Evolutionary conservation across 2,797 vertebrate genomes (phyloP), one percentile per base, ranked within the genome.

Genomic region (Pygocentrus nattereri): DNA sequence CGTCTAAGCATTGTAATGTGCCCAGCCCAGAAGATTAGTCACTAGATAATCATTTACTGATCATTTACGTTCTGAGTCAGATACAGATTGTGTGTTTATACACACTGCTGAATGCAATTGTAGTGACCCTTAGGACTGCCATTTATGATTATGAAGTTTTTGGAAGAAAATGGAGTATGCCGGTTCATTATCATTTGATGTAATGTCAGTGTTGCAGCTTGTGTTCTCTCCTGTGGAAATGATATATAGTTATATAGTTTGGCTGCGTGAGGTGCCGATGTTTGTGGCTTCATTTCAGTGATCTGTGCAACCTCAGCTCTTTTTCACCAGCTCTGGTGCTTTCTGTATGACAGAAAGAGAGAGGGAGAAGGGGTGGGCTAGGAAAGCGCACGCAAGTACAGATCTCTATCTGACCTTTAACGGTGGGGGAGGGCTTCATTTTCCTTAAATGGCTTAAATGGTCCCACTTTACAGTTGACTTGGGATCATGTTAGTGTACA

Each of bases 401-500:
- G 50, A 74, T 74, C 65, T 56, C 64, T 71, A 44, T 76, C 58
- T 18, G 23, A n/a, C 21, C 34, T 74, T 41, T 61, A 27, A 71
- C 23, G 38, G 13, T 21, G 12, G 23, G n/a, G 52, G 34, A 16
- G 52, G 38, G 12, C 21, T 5, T 74, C 16, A 61, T 75, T 72
- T 73, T 61, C 25, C 52, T 65, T 65, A 52, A 75, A 54, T 74
- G 64, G 30, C 52, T 80, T 79, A 72, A 81, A 73, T 78, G 74
- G 21, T 69, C 41, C 12, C 19, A n/a, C 21, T 72, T 75, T 79
- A 52, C 58, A 49, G 34, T 78, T 76, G 50, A 38, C 21, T n/a
- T 23, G 25, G 23, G 69, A 23, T 65, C 23, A 47, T 41, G 56
- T 74, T n/a, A n/a, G n/a, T n/a, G n/a, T n/a, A n/a, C n/a, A 65